Conservation (phyloP, 2,888 invertebrate species). For the Julus scanicus region DNA sequence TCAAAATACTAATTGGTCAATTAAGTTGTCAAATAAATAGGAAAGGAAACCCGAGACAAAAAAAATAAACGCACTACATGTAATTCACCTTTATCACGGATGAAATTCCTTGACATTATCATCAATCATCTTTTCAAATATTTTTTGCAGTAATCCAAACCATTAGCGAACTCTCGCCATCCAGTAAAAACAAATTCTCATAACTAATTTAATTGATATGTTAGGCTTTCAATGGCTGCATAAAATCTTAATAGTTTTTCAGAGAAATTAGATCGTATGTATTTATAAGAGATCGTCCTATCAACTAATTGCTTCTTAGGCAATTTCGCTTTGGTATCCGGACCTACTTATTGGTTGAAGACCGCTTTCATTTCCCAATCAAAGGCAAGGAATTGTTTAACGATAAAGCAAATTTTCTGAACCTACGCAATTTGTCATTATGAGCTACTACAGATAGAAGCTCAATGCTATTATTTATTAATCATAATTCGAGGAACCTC, state of each 20-base stretch:
- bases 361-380: constrained; percentile 18
- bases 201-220: background rate
- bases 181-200: constrained; percentile 14
- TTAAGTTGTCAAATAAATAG: background rate
- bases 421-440: background rate
- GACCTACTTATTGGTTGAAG: background rate
- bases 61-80: background rate
- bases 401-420: background rate
- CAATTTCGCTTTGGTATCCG: background rate
- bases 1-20: constrained; percentile 19
- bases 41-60: background rate
- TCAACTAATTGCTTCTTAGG: constrained; percentile 19
- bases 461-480: background rate
- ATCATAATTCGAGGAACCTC: too few relatives aligned
- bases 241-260: background rate
- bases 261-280: background rate
- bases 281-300: constrained; percentile 12
- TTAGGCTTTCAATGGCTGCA: background rate
- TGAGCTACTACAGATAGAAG: background rate
- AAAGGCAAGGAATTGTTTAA: constrained; percentile 19
- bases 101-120: background rate
- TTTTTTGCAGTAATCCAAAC: constrained; percentile 2
- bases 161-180: background rate
- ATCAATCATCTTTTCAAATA: background rate
- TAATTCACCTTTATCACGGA: background rate